Conservation (phyloP, 2,888 invertebrate species). For the Parnassius mnemosyne region DNA sequence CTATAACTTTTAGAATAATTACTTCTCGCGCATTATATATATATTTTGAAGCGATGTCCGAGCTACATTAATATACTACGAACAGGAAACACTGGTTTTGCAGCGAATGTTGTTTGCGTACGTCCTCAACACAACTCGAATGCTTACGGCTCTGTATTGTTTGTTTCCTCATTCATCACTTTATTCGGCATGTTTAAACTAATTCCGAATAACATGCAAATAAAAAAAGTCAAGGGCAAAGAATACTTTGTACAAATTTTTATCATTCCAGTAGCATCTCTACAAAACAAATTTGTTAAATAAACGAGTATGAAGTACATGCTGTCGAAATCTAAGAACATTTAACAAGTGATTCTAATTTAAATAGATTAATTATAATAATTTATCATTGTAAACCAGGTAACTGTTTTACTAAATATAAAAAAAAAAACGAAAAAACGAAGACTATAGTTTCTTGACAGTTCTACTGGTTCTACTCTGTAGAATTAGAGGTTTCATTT, state of each 20-base stretch:
- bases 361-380: too few relatives aligned
- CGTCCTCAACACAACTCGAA: slow-evolving; percentile 11
- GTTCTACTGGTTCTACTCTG: too few relatives aligned
- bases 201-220: slow-evolving; percentile 8
- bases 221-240: background rate
- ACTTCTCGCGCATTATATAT: background rate
- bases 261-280: background rate
- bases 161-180: slow-evolving; percentile 19
- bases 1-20: background rate
- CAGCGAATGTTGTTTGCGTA: background rate
- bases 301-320: too few relatives aligned
- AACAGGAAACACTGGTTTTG: slow-evolving; percentile 12
- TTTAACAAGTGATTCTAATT: too few relatives aligned
- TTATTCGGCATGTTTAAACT: slow-evolving; percentile 2
- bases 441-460: too few relatives aligned
- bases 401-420: too few relatives aligned
- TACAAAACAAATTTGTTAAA: too few relatives aligned
- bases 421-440: too few relatives aligned
- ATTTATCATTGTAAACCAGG: too few relatives aligned
- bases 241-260: background rate
- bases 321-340: too few relatives aligned
- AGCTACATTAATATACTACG: slow-evolving; percentile 9
- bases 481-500: too few relatives aligned
- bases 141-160: slow-evolving; percentile 3
- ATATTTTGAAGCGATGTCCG: background rate